phyloP scores from a whole-genome alignment of 2,888 invertebrate genomes.

The Penaeus monodon region DNA sequence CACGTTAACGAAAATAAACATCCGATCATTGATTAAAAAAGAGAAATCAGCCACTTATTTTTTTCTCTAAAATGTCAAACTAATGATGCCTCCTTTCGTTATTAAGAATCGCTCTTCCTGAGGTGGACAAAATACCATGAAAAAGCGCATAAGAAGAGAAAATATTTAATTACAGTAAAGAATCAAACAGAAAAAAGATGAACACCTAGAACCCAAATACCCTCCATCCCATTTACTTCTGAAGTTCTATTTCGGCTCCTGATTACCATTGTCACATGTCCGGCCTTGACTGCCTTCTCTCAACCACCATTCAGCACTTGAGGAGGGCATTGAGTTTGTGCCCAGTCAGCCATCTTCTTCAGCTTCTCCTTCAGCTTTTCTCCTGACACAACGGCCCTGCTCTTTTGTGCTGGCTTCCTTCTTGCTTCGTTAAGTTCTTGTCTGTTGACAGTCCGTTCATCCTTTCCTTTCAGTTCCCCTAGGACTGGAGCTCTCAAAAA shows the following conservation, averaged over 20 bases:
- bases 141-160: not conserved
- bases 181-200: too few species aligned
- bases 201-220: too few species aligned
- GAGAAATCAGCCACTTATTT: not conserved
- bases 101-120: not conserved
- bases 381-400: conserved; percentile 71
- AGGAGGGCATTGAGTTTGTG: conserved; percentile 35
- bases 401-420: conserved; percentile 83
- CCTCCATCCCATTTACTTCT: too few species aligned
- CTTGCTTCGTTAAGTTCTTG: conserved; percentile 89
- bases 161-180: too few species aligned
- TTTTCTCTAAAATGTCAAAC: not conserved
- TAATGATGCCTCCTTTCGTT: too few species aligned
- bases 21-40: not conserved
- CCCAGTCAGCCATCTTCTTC: conserved; percentile 68
- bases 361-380: conserved; percentile 70
- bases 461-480: conserved; percentile 77
- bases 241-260: not conserved
- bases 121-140: not conserved
- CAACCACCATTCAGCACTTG: conserved; percentile 48
- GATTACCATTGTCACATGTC: conserved; percentile 63
- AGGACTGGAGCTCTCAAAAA: conserved; percentile 66
- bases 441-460: conserved; percentile 87
- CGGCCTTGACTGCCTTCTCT: conserved; percentile 63
- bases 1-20: conserved; percentile 64